A percentile compares a stretch with the other conserved stretches of the same genome.
phyloP scores from a whole-genome alignment of 2,113 vertebrate species.

The Ptychochromis oligacanthus region DNA sequence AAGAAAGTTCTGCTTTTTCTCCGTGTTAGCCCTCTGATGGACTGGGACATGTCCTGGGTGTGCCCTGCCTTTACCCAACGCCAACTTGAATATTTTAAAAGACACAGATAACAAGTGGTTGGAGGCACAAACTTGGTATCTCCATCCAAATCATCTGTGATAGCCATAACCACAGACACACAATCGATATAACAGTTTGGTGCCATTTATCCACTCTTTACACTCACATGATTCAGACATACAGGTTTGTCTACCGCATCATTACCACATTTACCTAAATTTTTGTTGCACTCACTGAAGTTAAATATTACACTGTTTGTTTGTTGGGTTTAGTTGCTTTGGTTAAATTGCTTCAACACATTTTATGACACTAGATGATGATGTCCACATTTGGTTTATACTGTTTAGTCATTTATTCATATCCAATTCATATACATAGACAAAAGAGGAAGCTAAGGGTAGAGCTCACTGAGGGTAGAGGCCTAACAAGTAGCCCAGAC shows the following conservation, averaged over 20 bases:
- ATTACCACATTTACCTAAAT: not conserved
- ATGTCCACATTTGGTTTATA: too few species aligned
- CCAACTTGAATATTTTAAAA: not conserved
- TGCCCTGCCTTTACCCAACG: not conserved
- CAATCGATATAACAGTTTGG: rapidly evolving
- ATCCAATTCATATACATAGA: too few species aligned
- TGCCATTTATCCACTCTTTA: too few species aligned
- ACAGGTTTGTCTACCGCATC: not conserved
- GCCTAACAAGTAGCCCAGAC: too few species aligned
- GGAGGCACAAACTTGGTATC: not conserved
- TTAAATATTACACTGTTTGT: not conserved
- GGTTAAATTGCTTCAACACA: too few species aligned
- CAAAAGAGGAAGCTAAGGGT: too few species aligned
- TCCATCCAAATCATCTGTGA: not conserved
- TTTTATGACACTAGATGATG: too few species aligned
- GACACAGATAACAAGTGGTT: not conserved
- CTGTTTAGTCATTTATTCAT: too few species aligned
- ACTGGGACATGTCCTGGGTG: not conserved
- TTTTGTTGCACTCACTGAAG: not conserved
- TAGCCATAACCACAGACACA: not conserved
- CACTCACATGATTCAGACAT: not conserved
- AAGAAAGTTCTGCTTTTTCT: not conserved
- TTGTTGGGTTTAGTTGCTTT: too few species aligned
- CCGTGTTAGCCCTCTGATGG: not conserved
- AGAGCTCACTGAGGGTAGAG: too few species aligned